Evolutionary conservation across 2,113 vertebrate genomes (phyloP).

Genomic region (Perca flavescens): DNA sequence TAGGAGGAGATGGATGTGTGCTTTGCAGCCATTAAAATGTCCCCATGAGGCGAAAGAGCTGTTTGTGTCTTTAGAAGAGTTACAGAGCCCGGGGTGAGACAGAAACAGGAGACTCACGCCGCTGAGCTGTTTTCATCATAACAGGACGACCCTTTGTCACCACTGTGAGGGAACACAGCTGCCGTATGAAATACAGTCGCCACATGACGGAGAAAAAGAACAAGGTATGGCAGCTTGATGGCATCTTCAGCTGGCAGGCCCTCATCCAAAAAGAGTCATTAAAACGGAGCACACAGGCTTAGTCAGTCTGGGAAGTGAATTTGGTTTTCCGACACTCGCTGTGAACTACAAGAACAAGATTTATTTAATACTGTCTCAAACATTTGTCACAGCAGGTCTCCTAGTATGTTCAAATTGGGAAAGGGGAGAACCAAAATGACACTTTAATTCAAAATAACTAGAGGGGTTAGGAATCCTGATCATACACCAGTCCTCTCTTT

Average conservation of each 20-base stretch:
- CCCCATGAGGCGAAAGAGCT: slow-evolving; percentile 75
- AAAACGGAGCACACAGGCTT: slow-evolving; percentile 16
- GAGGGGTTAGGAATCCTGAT: background rate
- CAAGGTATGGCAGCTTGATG: slow-evolving; percentile 27
- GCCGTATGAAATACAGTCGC: slow-evolving; percentile 37
- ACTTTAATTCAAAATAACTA: background rate
- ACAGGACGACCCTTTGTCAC: slow-evolving; percentile 67
- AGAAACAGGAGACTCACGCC: slow-evolving; percentile 65
- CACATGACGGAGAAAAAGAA: slow-evolving; percentile 15
- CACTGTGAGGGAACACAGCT: slow-evolving; percentile 56
- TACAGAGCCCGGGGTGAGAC: slow-evolving; percentile 68
- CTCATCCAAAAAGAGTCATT: slow-evolving; percentile 36
- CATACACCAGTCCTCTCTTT: background rate
- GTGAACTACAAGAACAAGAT: slow-evolving; percentile 23
- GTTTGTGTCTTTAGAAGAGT: slow-evolving; percentile 77
- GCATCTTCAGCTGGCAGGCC: slow-evolving; percentile 38
- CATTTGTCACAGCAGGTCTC: background rate
- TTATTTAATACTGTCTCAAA: slow-evolving; percentile 4
- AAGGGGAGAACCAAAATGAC: background rate
- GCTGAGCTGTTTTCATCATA: slow-evolving; percentile 74
- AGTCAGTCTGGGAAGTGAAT: background rate
- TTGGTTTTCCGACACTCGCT: slow-evolving; percentile 4
- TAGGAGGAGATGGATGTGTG: slow-evolving; percentile 79
- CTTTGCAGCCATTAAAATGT: slow-evolving; percentile 80
- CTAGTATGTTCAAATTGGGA: background rate